Evolutionary conservation across 1,140 invertebrate species (phyloP), one percentile per base, ranked within the genome.

Genomic region (Pseudomyrmex pallidus): DNA sequence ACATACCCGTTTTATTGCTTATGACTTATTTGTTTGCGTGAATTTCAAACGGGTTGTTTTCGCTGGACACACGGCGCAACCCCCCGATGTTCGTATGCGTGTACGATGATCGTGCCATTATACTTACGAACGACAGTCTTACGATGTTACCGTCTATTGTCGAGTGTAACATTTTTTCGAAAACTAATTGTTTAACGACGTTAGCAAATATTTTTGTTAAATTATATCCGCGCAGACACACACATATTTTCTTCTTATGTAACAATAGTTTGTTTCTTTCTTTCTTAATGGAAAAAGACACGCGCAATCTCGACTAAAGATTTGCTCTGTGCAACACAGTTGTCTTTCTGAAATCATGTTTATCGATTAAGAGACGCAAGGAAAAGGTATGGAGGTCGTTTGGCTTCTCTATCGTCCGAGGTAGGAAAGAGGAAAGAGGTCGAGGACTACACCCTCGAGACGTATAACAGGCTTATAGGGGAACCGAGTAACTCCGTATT

Each of bases 1-100:
- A 85, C 82, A 86, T 82, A 84, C 64, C 35, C 88, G 83, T 90
- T 91, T 92, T 90, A 91, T 91, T 90, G 35, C 35, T 35, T 35
- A 35, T 35, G 89, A 90, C 90, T 92, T 92, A 92, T 92, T 91
- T 92, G 92, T 92, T 92, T 91, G 88, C 86, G 84, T 77, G 74
- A 83, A 73, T 83, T 86, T 82, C 85, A 82, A 92, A 90, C 85
- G 88, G 85, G 83, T 92, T 92, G 91, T 92, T 92, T 92, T 90
- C 91, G 92, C 72, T 73, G 76, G 46, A 56, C 70, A 73, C 35
- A 35, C 35, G 35, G 7, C 2, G 9, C 67, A 22, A 48, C 25
- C 56, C 56, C 63, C 56, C 76, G 59, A 22, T 46, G 74, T 82
- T 88, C 80, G 54, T n/a, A 67, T 50, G 63, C 56, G 61, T 52